Percentiles rank a stretch among this genome's conserved stretches.
These are phyloP conservation scores for Ferdinandea cuprea DNA, from an alignment of 2,888 invertebrate genomes.

Conservation along the genomic window DNA sequence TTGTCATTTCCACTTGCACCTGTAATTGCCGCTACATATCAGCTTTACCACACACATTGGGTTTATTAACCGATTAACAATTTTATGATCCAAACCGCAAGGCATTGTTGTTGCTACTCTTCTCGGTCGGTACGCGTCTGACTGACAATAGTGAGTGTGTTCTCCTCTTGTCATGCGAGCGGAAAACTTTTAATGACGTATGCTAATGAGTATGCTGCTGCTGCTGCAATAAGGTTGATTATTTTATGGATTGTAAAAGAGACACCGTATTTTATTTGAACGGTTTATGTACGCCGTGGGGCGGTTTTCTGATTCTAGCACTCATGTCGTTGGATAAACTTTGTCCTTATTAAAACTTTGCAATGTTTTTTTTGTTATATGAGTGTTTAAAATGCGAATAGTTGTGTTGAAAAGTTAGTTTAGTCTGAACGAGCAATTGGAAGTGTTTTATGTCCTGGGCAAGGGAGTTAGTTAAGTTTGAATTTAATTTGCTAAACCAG, in stretches of 20 bases:
- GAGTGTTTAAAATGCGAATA: neutral
- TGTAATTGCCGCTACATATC: neutral
- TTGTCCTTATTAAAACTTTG: slow-evolving; percentile 53
- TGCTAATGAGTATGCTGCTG: slow-evolving; percentile 59
- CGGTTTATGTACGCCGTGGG: neutral
- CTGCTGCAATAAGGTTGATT: slow-evolving; percentile 57
- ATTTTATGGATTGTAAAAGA: slow-evolving; percentile 45
- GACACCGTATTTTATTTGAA: slow-evolving; percentile 54
- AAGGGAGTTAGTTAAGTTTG: neutral
- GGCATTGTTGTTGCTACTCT: slow-evolving; percentile 4
- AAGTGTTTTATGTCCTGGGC: slow-evolving; percentile 3
- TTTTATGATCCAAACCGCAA: slow-evolving; percentile 40
- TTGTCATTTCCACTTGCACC: neutral
- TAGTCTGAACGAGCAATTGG: neutral
- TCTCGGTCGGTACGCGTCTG: neutral
- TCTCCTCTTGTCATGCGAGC: slow-evolving; percentile 5
- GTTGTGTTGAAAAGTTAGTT: slow-evolving; percentile 24
- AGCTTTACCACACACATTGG: slow-evolving; percentile 11
- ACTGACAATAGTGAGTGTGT: neutral
- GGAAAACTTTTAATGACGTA: slow-evolving; percentile 69
- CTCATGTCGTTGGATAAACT: slow-evolving; percentile 33
- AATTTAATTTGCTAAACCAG: neutral
- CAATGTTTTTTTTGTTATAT: slow-evolving; percentile 28
- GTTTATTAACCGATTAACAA: slow-evolving; percentile 50
- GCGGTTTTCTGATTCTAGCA: neutral